Conservation (phyloP, 1,140 invertebrate species). For the Drosophila orosa region DNA sequence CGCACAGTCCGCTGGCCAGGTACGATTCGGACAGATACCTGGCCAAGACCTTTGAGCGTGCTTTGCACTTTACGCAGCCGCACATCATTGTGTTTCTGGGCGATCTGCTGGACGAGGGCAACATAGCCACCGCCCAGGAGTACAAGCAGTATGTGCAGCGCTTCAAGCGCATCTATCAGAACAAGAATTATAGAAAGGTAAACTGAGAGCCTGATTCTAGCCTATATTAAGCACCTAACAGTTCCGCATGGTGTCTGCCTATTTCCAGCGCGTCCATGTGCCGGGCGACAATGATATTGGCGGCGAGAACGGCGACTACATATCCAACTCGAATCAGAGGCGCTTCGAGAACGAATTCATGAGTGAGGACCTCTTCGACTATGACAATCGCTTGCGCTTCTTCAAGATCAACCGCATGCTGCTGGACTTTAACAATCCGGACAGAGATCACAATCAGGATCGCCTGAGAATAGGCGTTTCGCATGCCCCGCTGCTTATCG, state of each 20-base stretch:
- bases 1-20: constrained; percentile 72
- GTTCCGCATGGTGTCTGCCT: constrained; percentile 85
- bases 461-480: constrained; percentile 88
- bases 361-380: constrained; percentile 87
- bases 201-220: not conserved
- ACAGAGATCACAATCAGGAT: constrained; percentile 86
- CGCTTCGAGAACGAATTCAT: constrained; percentile 92
- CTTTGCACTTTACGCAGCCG: constrained; percentile 90
- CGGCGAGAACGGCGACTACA: constrained; percentile 92
- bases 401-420: constrained; percentile 90
- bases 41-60: constrained; percentile 90
- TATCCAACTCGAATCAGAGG: constrained; percentile 89
- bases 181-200: constrained; percentile 85
- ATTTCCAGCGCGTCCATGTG: constrained; percentile 89
- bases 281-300: constrained; percentile 98
- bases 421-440: constrained; percentile 85
- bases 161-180: constrained; percentile 89
- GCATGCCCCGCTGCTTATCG: constrained; percentile 88
- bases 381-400: constrained; percentile 85
- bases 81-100: constrained; percentile 95
- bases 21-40: constrained; percentile 88
- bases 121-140: constrained; percentile 88
- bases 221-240: constrained; percentile 84
- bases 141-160: constrained; percentile 89
- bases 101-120: constrained; percentile 96